These are phyloP conservation scores for Antennarius striatus DNA, from an alignment of 2,113 vertebrate species.

Conservation along the genomic window DNA sequence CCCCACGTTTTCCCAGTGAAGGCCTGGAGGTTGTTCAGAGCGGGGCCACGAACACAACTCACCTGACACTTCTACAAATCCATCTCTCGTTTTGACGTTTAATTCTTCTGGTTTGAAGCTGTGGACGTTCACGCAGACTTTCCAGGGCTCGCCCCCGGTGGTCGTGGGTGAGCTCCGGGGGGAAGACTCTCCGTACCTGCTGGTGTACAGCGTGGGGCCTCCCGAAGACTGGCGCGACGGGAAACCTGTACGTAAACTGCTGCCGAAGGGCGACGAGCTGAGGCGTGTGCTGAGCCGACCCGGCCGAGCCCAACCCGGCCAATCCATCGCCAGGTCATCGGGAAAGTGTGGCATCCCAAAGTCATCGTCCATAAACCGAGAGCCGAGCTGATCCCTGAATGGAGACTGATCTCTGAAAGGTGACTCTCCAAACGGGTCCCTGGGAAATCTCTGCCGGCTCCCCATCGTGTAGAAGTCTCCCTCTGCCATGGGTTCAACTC, in stretches of 20 bases:
- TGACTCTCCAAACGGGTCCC: conserved; percentile 91
- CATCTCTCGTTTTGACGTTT: conserved; percentile 92
- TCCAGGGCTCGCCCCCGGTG: conserved; percentile 91
- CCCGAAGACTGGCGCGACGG: conserved; percentile 73
- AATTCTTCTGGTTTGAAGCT: conserved; percentile 94
- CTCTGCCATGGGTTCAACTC: conserved; percentile 86
- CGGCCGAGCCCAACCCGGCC: conserved; percentile 93
- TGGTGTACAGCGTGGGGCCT: conserved; percentile 77
- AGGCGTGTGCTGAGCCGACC: conserved; percentile 83
- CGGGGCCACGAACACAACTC: conserved; percentile 59
- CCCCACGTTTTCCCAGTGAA: no score
- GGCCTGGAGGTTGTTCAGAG: no score
- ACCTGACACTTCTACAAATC: conserved; percentile 98
- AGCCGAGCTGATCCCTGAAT: conserved; percentile 87
- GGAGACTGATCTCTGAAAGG: conserved; percentile 85
- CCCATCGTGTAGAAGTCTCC: conserved; percentile 85
- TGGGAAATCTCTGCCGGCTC: conserved; percentile 81
- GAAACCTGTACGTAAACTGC: conserved; percentile 84
- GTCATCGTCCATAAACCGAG: conserved; percentile 92
- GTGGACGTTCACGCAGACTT: conserved; percentile 98
- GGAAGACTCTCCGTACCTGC: conserved; percentile 82
- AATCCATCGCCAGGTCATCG: conserved; percentile 89
- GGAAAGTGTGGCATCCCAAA: conserved; percentile 91
- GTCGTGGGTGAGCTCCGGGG: conserved; percentile 80
- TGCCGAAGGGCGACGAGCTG: conserved; percentile 81